Evolutionary conservation across 2,888 invertebrate species (phyloP), one percentile per base, ranked within the genome.

Genomic region (Tanypteryx hageni): DNA sequence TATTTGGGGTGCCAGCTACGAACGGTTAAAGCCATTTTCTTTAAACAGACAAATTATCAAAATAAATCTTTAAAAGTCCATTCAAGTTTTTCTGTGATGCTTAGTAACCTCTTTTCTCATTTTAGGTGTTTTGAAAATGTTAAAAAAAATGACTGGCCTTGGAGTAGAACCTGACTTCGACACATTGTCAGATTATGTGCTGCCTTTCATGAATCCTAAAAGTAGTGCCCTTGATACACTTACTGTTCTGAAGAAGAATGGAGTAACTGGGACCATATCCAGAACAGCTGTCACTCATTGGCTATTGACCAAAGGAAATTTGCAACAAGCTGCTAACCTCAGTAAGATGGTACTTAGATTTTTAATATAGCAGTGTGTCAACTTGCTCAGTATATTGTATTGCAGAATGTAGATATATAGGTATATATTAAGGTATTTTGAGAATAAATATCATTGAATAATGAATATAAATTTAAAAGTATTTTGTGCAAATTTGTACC

Each of bases 311-410:
- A 27, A 31, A 0, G 86, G 86, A 61, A 27, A 86, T 9, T 31
- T 86, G 22, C 8, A 14, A 16, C 59, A 86, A 31, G 86, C 86
- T 27, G 31, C 61, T 16, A 86, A 31, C 31, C 59, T 86, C 86
- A 59, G 86, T 86, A 61, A 61, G 86, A 57, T 31, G 16, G 10
- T 22, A 10, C 76, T 44, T 44, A 44, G 44, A 44, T 44, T 44
- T 44, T 44, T 44, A 44, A 44, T 44, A 3, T 44, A 44, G 44
- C 5, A 44, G 3, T 44, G 44, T 44, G 44, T n/a, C 44, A 44
- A 44, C 44, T 44, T 44, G 44, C 44, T 44, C 44, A 44, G 44
- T 44, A 44, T 44, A n/a, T n/a, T n/a, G n/a, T n/a, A n/a, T n/a
- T n/a, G n/a, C n/a, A n/a, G n/a, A n/a, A n/a, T n/a, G n/a, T n/a